Evolutionary conservation across 2,113 vertebrate species (phyloP), one percentile per base, ranked within the genome.

Genomic region (Vulpes vulpes): DNA sequence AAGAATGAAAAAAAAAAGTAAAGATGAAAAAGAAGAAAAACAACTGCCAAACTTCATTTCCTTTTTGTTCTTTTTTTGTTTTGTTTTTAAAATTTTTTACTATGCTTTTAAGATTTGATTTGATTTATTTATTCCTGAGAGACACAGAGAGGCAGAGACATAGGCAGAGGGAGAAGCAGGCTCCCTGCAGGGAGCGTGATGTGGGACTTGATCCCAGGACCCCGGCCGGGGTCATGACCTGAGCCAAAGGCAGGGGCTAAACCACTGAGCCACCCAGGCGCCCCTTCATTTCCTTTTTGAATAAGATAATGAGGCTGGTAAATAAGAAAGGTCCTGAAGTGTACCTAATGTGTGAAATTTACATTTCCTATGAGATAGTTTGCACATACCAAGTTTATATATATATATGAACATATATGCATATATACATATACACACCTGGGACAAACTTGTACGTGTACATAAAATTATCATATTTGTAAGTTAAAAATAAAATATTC

Each of bases 401-500:
- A 15, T 82, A 35, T 15, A 32, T 69, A 38, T 87, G 55, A 17
- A 12, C 8, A 38, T 38, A 3, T 19, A 38, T 32, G 5, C 0
- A 1, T 19, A 69, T n/a, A 69, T n/a, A n/a, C 32, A n/a, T 69
- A 69, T n/a, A 76, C 23, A 76, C 27, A 78, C 74, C 25, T 78
- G 74, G 74, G 25, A 25, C 8, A 25, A 78, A 78, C 16, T 51
- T 49, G 35, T 59, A n/a, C 71, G 6, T 71, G 4, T 76, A 19
- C 49, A 64, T 14, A 32, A 69, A 11, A 73, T 53, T 60, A 19
- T 73, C 49, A 16, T 81, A 60, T 88, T 80, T 89, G 5, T 96
- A 95, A 76, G 19, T 78, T 76, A 89, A 60, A 92, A 78, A 90
- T 92, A 84, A 88, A 73, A 84, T 91, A 53, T 10, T 32, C 64